Evolutionary conservation across 2,113 vertebrate species (phyloP).

Genomic region (Glaucomys volans): DNA sequence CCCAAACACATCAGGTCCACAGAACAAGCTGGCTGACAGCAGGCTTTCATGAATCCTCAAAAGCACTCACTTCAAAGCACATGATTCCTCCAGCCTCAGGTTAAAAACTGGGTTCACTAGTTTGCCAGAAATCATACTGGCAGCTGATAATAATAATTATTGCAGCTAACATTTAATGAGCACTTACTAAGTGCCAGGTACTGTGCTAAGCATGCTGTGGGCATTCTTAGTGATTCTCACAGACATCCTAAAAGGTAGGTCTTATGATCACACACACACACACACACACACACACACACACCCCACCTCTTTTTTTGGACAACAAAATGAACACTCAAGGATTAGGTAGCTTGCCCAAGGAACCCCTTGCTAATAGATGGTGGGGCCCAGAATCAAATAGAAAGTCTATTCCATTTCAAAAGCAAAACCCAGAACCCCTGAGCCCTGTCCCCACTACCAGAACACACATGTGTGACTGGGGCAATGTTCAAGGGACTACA

Average conservation of each 20-base stretch:
- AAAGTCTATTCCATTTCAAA: neutral
- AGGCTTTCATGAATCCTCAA: neutral
- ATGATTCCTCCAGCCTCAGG: neutral
- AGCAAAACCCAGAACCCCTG: neutral
- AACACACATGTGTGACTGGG: neutral
- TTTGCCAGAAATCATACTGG: neutral
- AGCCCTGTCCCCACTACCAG: neutral
- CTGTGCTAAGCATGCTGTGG: neutral
- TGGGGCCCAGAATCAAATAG: conserved; percentile 15
- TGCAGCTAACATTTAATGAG: conserved; percentile 33
- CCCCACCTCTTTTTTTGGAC: neutral
- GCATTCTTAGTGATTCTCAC: neutral
- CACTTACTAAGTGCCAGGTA: neutral
- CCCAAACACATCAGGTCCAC: neutral
- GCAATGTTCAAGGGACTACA: neutral
- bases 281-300: no score
- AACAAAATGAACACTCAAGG: conserved; percentile 41
- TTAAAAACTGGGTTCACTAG: neutral
- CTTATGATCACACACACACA: neutral
- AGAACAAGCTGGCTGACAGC: neutral
- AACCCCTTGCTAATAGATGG: neutral
- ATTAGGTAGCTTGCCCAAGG: neutral
- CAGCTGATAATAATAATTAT: neutral
- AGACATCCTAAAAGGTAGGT: neutral
- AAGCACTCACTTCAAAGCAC: neutral